A percentile compares a stretch with the other conserved stretches of the same genome.
Evolutionary conservation across 2,797 vertebrate species (phyloP).

Genomic region (Helostoma temminkii): DNA sequence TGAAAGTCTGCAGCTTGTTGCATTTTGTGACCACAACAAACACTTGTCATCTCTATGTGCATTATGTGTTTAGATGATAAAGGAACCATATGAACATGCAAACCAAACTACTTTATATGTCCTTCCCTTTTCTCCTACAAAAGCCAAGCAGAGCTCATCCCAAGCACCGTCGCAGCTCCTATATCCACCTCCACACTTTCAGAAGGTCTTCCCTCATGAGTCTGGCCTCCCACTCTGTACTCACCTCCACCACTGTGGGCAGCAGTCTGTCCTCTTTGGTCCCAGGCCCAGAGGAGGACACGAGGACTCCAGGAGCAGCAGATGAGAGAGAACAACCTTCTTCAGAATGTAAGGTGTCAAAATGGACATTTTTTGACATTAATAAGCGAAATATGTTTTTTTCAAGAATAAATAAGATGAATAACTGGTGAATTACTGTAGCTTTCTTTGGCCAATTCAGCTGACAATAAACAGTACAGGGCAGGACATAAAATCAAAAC

Average conservation of each 20-base stretch:
- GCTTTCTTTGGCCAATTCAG: too few species aligned
- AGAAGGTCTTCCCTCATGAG: conserved; percentile 67
- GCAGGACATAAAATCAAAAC: too few species aligned
- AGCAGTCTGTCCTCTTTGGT: conserved; percentile 72
- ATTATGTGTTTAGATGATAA: not conserved
- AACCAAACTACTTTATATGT: not conserved
- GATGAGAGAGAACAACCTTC: conserved; percentile 47
- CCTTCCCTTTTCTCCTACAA: not conserved
- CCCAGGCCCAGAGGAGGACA: conserved; percentile 58
- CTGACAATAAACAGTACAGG: too few species aligned
- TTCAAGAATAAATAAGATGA: too few species aligned
- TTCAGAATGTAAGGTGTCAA: conserved; percentile 71
- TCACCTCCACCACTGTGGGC: conserved; percentile 52
- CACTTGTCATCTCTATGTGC: not conserved
- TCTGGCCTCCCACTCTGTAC: conserved; percentile 65
- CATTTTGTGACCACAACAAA: conserved; percentile 1
- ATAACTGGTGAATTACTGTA: too few species aligned
- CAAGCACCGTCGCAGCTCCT: conserved; percentile 30
- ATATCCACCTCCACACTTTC: conserved; percentile 23
- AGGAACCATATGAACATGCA: not conserved
- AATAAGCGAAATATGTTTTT: too few species aligned
- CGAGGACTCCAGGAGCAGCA: conserved; percentile 30
- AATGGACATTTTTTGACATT: not conserved
- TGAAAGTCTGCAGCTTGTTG: conserved; percentile 20
- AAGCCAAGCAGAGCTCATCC: conserved; percentile 28